Percentiles rank a stretch among this genome's conserved stretches.
Conservation (phyloP, 2,888 invertebrate species). For the Aspidapion aeneum region DNA sequence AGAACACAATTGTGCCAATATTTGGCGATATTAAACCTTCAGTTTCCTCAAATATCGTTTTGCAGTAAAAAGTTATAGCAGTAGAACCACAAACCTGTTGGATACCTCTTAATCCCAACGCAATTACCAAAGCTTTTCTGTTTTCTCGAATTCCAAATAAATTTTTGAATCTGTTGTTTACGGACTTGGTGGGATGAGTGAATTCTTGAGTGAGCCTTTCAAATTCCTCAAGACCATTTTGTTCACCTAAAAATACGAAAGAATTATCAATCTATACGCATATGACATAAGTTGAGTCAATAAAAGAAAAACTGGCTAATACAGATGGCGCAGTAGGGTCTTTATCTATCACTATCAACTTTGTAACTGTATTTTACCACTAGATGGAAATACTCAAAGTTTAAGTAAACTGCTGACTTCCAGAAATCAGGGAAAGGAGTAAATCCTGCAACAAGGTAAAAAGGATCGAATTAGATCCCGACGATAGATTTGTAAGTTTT, state of each 20-base stretch:
- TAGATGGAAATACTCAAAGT: too few relatives aligned
- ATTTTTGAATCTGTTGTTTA: conserved; percentile 3
- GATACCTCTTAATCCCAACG: conserved; percentile 55
- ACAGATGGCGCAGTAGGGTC: too few relatives aligned
- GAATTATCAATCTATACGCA: too few relatives aligned
- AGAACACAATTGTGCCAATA: conserved; percentile 39
- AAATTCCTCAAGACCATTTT: conserved; percentile 50
- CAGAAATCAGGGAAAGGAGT: too few relatives aligned
- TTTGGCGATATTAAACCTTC: conserved; percentile 46
- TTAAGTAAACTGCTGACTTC: too few relatives aligned
- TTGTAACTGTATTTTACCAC: too few relatives aligned
- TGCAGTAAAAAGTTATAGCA: conserved; percentile 60
- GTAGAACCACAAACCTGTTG: conserved; percentile 59
- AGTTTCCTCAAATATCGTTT: conserved; percentile 49
- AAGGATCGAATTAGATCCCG: too few relatives aligned
- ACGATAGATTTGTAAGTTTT: too few relatives aligned
- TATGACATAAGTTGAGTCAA: too few relatives aligned
- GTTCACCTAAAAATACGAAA: conserved; percentile 20
- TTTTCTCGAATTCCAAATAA: conserved; percentile 55
- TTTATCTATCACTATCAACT: too few relatives aligned
- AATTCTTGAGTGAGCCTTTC: conserved; percentile 26
- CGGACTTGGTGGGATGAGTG: background rate
- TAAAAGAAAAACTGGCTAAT: too few relatives aligned
- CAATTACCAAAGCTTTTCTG: conserved; percentile 61
- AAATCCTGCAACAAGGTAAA: too few relatives aligned